phyloP scores from a whole-genome alignment of 92 coral and sea anemone genomes.

The Blastomussa wellsi region DNA sequence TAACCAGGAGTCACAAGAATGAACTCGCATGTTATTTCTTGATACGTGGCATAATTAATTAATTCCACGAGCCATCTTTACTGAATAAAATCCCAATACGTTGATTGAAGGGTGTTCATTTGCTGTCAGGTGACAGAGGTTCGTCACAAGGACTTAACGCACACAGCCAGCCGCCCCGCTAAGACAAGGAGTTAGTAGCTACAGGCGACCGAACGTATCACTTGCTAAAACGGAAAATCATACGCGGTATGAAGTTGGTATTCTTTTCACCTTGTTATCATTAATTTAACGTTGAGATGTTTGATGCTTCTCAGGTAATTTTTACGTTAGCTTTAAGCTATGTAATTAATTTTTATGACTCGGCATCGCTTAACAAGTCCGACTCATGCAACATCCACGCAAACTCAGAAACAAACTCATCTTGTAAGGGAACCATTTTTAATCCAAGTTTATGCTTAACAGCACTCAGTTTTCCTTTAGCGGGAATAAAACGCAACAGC shows the following conservation, averaged over 20 bases:
- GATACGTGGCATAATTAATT: constrained; percentile 44
- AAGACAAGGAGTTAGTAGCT: constrained; percentile 27
- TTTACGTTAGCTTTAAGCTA: constrained; percentile 1
- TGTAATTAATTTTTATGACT: not conserved
- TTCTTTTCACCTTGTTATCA: constrained; percentile 45
- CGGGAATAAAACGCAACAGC: constrained; percentile 1
- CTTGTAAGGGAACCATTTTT: not conserved
- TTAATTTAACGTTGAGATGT: constrained; percentile 26
- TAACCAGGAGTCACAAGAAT: not conserved
- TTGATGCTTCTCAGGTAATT: not conserved
- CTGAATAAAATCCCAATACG: constrained; percentile 42
- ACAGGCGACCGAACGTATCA: constrained; percentile 41
- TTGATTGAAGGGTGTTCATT: constrained; percentile 51
- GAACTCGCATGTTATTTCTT: constrained; percentile 2
- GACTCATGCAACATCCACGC: constrained; percentile 25
- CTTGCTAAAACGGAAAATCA: constrained; percentile 33
- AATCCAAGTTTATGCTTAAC: constrained; percentile 13
- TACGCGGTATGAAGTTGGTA: constrained; percentile 39
- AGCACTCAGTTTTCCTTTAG: constrained; percentile 6
- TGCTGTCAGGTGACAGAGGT: constrained; percentile 43
- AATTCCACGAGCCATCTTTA: constrained; percentile 31
- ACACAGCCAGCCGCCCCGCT: constrained; percentile 48
- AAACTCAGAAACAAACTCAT: constrained; percentile 10
- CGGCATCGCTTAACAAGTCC: constrained; percentile 25
- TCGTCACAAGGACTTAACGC: constrained; percentile 34